These are phyloP conservation scores for Argyresthia goedartella DNA, from an alignment of 2,888 invertebrate species.

Conservation along the genomic window DNA sequence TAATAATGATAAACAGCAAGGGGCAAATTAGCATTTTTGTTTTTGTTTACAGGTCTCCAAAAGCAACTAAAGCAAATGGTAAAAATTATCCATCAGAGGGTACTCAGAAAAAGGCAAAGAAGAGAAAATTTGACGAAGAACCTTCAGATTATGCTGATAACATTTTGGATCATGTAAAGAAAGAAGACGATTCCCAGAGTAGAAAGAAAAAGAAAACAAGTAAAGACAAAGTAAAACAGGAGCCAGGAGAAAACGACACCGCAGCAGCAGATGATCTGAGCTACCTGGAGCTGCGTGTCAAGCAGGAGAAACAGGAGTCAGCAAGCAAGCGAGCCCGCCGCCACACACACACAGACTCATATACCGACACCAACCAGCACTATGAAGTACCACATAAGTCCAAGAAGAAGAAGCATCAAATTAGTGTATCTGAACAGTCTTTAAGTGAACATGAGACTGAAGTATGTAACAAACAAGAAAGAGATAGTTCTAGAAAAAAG, in stretches of 20 bases:
- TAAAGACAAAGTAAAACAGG: slow-evolving; percentile 2
- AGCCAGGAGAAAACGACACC: too few relatives aligned
- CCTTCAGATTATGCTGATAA: not conserved
- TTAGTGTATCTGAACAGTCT: not conserved
- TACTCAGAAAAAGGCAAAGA: not conserved
- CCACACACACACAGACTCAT: not conserved
- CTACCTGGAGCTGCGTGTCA: slow-evolving; percentile 30
- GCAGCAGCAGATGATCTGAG: slow-evolving; percentile 22
- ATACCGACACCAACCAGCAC: not conserved
- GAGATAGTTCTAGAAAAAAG: not conserved
- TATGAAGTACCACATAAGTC: not conserved
- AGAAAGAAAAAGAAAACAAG: slow-evolving; percentile 3
- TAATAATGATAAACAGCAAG: too few relatives aligned
- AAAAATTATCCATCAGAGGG: too few relatives aligned
- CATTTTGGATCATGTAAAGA: not conserved
- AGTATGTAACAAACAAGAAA: too few relatives aligned
- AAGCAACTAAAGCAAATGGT: too few relatives aligned
- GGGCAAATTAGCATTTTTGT: too few relatives aligned
- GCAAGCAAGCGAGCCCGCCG: not conserved
- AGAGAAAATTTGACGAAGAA: slow-evolving; percentile 6
- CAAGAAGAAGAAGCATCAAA: not conserved
- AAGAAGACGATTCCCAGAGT: too few relatives aligned
- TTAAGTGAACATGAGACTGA: too few relatives aligned
- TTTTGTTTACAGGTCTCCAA: too few relatives aligned
- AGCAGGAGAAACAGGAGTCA: slow-evolving; percentile 26